phyloP scores from a whole-genome alignment of 1,140 invertebrate species.

The Caenorhabditis remanei region DNA sequence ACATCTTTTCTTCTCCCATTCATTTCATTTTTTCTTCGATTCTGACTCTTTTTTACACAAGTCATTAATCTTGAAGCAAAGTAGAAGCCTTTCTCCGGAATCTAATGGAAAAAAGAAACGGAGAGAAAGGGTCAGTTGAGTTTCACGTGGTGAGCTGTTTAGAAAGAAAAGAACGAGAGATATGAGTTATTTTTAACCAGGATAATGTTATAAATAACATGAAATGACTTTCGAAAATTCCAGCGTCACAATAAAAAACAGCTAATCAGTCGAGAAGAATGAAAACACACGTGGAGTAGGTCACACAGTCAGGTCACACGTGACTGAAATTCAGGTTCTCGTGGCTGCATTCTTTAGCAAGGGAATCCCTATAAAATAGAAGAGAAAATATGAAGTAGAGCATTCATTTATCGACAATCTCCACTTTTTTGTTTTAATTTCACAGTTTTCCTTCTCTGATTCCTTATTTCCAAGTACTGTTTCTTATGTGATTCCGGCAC shows the following conservation, averaged over 20 bases:
- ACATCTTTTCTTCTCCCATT: neutral
- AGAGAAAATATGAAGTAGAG: neutral
- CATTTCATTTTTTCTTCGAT: no score
- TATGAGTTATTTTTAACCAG: neutral
- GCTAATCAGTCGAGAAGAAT: neutral
- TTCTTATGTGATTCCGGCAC: no score
- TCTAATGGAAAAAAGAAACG: neutral
- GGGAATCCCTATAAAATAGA: neutral
- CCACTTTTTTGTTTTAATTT: no score
- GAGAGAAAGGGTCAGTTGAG: neutral
- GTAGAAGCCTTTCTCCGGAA: neutral
- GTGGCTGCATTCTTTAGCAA: neutral
- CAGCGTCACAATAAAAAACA: conserved; percentile 6
- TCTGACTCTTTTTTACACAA: conserved; percentile 26
- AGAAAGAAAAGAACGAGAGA: no score
- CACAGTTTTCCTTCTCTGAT: no score
- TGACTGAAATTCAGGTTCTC: neutral
- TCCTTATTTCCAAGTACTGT: no score
- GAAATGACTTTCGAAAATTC: conserved; percentile 24
- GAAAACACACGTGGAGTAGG: neutral
- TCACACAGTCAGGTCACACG: neutral
- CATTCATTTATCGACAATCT: no score
- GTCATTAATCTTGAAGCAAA: conserved; percentile 36
- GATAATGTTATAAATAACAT: conserved; percentile 6
- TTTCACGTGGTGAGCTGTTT: neutral